Evolutionary conservation across 2,888 invertebrate species (phyloP), one percentile per base, ranked within the genome.

Genomic region (Eupithecia vulgata): DNA sequence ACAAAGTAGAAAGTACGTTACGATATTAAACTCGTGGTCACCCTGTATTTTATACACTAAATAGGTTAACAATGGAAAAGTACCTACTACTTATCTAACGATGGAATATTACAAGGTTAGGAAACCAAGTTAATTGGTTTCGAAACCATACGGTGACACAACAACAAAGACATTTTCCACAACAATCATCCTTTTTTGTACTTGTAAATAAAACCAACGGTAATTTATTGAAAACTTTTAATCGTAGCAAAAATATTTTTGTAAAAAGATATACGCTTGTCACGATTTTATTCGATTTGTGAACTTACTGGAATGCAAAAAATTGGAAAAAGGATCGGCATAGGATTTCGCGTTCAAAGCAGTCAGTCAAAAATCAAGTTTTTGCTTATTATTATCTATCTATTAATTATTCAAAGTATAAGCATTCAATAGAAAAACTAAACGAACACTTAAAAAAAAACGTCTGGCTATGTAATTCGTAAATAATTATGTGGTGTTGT

Each of bases 41-140:
- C 35, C 48, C 34, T 48, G 48, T 48, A 67, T n/a, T n/a, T n/a
- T 67, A n/a, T n/a, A 15, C 37, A 34, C 35, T 21, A 71, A 57
- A 21, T 37, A 62, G 42, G 40, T 21, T 37, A 57, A 69, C 30
- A 57, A 69, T 30, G 69, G 69, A 69, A 73, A 73, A 61, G 5
- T 65, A 72, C 68, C 13, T 48, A 67, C 42, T 59, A 65, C 8
- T 59, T 68, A 61, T 40, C 67, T 69, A 69, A 61, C 52, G 48
- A 70, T 61, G 69, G 61, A 73, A 73, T 73, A 73, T 61, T 67
- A 68, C 30, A 37, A 64, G 35, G 13, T 64, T 35, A 62, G 35
- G 13, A 35, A 35, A 21, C 37, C 10, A 64, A 37, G 8, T 12
- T 59, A 68, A 70, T 66, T 30, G 61, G 35, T 71, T 71, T 48